Percentiles rank a stretch among this genome's conserved stretches.
These are phyloP conservation scores for Anguilla obscura DNA, from an alignment of 2,797 vertebrate species.

Conservation along the genomic window DNA sequence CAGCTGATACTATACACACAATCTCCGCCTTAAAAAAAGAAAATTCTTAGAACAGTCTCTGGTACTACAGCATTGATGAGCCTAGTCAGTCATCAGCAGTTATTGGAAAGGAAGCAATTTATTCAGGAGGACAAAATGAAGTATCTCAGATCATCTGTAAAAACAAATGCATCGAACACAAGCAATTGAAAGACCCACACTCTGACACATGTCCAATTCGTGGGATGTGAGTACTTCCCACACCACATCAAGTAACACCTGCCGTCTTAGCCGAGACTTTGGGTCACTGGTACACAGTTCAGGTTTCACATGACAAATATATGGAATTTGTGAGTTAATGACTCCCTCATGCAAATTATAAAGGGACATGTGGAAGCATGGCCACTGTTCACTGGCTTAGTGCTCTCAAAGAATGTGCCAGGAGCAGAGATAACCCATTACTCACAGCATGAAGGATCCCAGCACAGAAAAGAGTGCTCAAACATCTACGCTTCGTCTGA, in stretches of 20 bases:
- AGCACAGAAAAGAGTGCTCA: neutral
- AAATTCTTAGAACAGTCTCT: neutral
- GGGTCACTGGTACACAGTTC: neutral
- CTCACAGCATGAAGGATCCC: neutral
- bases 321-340: neutral
- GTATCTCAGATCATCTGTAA: neutral
- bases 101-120: neutral
- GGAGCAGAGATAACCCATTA: neutral
- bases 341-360: neutral
- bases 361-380: neutral
- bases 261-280: neutral
- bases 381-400: neutral
- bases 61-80: neutral
- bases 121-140: neutral
- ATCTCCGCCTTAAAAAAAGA: neutral
- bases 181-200: neutral
- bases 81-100: neutral
- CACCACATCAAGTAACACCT: neutral
- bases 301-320: neutral
- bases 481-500: slow-evolving; percentile 33
- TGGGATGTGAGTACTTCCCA: neutral
- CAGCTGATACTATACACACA: neutral
- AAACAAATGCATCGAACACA: neutral
- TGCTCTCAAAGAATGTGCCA: neutral
- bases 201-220: neutral